A percentile compares a stretch with the other conserved stretches of the same genome.
These are phyloP conservation scores for Drepanosiphum platanoidis DNA, from an alignment of 2,888 invertebrate genomes.

Conservation along the genomic window DNA sequence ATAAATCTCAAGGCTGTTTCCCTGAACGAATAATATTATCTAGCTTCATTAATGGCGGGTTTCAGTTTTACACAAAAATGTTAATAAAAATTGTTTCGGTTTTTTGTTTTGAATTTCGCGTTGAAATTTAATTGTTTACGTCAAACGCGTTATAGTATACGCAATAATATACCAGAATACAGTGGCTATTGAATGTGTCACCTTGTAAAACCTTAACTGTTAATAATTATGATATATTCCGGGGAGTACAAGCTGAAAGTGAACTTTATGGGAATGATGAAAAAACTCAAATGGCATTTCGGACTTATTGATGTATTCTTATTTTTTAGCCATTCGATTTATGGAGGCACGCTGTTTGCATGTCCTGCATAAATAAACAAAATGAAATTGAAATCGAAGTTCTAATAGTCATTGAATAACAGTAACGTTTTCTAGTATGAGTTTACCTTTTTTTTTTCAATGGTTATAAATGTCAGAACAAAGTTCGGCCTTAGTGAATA, in stretches of 20 bases:
- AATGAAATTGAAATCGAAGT: slow-evolving; percentile 43
- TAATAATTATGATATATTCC: not conserved
- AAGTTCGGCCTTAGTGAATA: not conserved
- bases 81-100: not conserved
- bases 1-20: slow-evolving; percentile 23
- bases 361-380: slow-evolving; percentile 49
- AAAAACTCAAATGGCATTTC: not conserved
- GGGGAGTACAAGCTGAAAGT: not conserved
- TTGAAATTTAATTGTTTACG: not conserved
- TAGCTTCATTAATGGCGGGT: not conserved
- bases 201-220: not conserved
- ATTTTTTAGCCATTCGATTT: slow-evolving; percentile 16
- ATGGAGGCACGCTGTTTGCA: not conserved
- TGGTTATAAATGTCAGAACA: slow-evolving; percentile 18
- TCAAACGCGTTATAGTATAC: not conserved
- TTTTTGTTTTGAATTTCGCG: not conserved
- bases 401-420: slow-evolving; percentile 21
- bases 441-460: slow-evolving; percentile 22
- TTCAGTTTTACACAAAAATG: not conserved
- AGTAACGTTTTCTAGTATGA: not conserved
- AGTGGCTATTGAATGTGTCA: too few species aligned
- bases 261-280: not conserved
- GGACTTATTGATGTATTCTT: slow-evolving; percentile 6
- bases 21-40: not conserved
- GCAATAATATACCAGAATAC: not conserved